Base-by-base conservation (phyloP, 1,140 invertebrate genomes). In the Neoseiulus cucumeris region DNA sequence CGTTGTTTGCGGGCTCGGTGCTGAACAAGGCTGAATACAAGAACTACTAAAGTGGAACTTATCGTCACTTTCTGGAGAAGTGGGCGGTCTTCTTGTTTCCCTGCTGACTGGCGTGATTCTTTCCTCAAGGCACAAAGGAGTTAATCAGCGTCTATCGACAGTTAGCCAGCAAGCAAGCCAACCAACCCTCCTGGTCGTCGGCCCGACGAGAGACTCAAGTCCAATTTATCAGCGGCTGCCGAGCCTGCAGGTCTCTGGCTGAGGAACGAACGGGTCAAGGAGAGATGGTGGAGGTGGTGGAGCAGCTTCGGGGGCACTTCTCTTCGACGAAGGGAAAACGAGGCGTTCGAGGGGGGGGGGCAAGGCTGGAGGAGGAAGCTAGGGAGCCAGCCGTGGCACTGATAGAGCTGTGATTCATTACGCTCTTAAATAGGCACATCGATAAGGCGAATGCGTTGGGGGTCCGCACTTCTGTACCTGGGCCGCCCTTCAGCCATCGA, bases 321-420 rank as follows among this genome's bases (percentile, higher is more conserved):
- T 9, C 33, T 39, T 9, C 33, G 33, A 39, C 33, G 33, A 39
- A 39, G 33, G 9, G 9, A 39, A 39, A 39, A 39, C 33, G 33
- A 39, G 14, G 25, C 22, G 51, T 25, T 5, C 22, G 22, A 29
- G 18, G 17, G 18, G 14, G 51, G 51, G 22, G 4, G 25, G 2
- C 17, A 33, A 59, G 51, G 12, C 33, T 25, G 12, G 51, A 33
- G 51, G 14, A 20, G 51, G 14, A 59, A 14, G 14, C 1, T 25
- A 59, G 51, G 51, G 22, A 25, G 51, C 45, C 33, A 25, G 51
- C 14, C 25, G 22, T 29, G 51, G 51, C 4, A 59, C 51, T 59
- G 51, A 59, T 59, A 59, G 51, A 59, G 51, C 51, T 59, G 51
- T 59, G 51, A 59, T 59, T 59, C 22, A 59, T 59, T 59, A 59